Conservation (phyloP, 2,797 vertebrate species). For the Bradypodion ventrale region DNA sequence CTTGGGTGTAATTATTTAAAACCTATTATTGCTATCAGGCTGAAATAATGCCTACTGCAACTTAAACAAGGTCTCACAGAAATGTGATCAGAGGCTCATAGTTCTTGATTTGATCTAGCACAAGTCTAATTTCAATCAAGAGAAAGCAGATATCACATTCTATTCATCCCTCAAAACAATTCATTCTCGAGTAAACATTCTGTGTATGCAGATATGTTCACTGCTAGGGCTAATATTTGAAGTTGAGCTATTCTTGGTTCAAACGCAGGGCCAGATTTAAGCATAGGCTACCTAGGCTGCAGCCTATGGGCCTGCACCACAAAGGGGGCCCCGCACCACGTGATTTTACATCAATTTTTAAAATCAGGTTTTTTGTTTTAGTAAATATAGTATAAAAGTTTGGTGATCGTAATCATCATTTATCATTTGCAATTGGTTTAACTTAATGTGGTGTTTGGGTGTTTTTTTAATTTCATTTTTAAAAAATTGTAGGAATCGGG, state of each 20-base stretch:
- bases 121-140: conserved; percentile 35
- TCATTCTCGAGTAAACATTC: neutral
- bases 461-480: too few relatives aligned
- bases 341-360: too few relatives aligned
- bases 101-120: conserved; percentile 43
- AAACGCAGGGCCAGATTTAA: too few relatives aligned
- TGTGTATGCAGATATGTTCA: neutral
- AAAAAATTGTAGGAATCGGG: too few relatives aligned
- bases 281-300: too few relatives aligned
- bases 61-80: conserved; percentile 66
- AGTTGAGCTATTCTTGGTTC: neutral
- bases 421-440: too few relatives aligned
- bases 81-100: conserved; percentile 57
- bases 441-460: too few relatives aligned
- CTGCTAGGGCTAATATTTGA: neutral
- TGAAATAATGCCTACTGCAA: conserved; percentile 70
- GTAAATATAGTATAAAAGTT: too few relatives aligned
- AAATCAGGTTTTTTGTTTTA: too few relatives aligned
- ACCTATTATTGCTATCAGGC: conserved; percentile 72
- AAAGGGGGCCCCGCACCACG: too few relatives aligned
- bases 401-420: too few relatives aligned
- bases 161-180: neutral
- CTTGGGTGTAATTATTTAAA: conserved; percentile 73
- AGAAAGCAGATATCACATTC: conserved; percentile 3
- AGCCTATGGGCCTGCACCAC: too few relatives aligned